phyloP scores from a whole-genome alignment of 2,113 vertebrate genomes.

The Rhynchopsitta pachyrhyncha region DNA sequence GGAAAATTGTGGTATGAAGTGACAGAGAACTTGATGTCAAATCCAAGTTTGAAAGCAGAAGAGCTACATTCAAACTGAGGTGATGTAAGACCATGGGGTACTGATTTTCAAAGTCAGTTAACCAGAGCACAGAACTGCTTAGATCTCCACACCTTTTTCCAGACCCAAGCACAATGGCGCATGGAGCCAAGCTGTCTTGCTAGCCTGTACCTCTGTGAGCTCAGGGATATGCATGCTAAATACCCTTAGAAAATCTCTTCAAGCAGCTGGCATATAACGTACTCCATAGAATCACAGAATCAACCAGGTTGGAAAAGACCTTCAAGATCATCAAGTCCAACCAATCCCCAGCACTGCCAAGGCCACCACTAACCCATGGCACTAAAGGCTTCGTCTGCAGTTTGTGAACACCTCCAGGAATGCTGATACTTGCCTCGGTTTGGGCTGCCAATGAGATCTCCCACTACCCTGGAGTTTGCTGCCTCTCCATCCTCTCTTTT shows the following conservation, averaged over 20 bases:
- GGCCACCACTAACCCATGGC: too few species aligned
- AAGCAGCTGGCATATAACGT: not conserved
- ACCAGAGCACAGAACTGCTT: not conserved
- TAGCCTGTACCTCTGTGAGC: not conserved
- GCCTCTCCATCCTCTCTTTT: not conserved
- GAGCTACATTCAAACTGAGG: not conserved
- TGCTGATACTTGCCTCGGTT: too few species aligned
- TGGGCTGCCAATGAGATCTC: too few species aligned
- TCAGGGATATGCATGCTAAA: not conserved
- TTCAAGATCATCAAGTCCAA: too few species aligned
- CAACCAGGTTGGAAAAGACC: too few species aligned
- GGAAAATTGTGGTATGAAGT: not conserved
- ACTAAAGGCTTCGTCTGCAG: too few species aligned
- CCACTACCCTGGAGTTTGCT: too few species aligned
- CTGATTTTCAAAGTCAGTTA: not conserved
- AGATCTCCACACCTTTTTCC: not conserved
- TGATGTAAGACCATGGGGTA: accelerated
- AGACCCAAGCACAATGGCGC: not conserved
- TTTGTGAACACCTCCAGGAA: too few species aligned
- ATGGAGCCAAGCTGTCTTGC: not conserved
- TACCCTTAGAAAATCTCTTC: not conserved
- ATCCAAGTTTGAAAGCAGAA: not conserved
- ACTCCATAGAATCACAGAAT: not conserved
- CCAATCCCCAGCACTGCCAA: too few species aligned
- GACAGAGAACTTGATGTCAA: not conserved